Percentiles rank a stretch among this genome's conserved stretches.
phyloP scores from a whole-genome alignment of 2,113 vertebrate genomes.

The Gavia stellata region DNA sequence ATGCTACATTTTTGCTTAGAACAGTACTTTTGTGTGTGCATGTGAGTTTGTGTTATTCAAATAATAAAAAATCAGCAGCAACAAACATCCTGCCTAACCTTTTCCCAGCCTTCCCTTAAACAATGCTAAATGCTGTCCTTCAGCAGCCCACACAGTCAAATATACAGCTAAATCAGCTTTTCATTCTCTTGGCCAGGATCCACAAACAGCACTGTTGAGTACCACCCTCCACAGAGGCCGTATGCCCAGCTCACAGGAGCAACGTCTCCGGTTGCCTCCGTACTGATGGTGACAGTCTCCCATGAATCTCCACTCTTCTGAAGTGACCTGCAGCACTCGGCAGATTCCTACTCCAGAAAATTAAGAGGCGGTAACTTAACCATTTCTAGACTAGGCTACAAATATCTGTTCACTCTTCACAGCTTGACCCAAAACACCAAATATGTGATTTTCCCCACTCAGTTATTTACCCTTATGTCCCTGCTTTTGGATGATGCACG shows the following conservation, averaged over 20 bases:
- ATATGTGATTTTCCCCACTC: fast-evolving
- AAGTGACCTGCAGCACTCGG: not conserved
- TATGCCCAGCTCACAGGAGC: not conserved
- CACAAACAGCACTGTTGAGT: not conserved
- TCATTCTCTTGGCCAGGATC: not conserved
- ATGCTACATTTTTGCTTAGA: constrained; percentile 13
- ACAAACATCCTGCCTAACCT: not conserved
- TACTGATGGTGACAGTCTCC: not conserved
- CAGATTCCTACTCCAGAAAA: not conserved
- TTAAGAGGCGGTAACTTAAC: not conserved
- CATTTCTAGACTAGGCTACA: not conserved
- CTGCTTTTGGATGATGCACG: not conserved
- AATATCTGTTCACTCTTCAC: not conserved
- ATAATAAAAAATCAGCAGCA: not conserved
- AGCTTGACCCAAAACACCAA: not conserved
- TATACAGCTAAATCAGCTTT: constrained; percentile 29
- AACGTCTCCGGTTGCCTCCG: not conserved
- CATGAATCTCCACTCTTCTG: not conserved
- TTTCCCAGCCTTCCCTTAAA: not conserved
- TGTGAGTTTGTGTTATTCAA: not conserved
- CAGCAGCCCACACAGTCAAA: not conserved
- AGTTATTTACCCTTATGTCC: not conserved
- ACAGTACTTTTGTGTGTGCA: not conserved
- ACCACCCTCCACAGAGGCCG: not conserved
- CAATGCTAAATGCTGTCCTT: not conserved